Conservation (phyloP, 2,888 invertebrate genomes). For the Oscheius onirici region DNA sequence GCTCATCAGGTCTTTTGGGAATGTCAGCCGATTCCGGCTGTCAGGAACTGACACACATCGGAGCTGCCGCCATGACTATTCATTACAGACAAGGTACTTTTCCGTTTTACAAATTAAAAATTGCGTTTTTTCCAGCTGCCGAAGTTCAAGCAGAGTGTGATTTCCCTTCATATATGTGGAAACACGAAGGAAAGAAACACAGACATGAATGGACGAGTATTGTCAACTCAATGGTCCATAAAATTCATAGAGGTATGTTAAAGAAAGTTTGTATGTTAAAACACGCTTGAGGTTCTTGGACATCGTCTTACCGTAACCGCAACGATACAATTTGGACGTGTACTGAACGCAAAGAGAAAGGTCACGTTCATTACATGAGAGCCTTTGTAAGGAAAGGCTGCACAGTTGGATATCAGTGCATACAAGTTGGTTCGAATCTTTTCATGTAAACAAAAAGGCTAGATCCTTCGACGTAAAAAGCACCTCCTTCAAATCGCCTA, state of each 20-base stretch:
- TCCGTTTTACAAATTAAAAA: neutral
- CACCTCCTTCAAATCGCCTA: constrained; percentile 24
- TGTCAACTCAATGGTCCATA: constrained; percentile 38
- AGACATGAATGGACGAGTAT: constrained; percentile 42
- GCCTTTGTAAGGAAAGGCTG: constrained; percentile 49
- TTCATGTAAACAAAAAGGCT: neutral
- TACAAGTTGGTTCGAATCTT: constrained; percentile 31
- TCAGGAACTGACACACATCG: constrained; percentile 49
- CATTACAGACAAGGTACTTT: constrained; percentile 43
- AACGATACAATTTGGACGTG: constrained; percentile 51
- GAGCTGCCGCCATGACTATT: constrained; percentile 45
- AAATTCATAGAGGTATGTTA: constrained; percentile 25
- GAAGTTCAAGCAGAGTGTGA: constrained; percentile 20
- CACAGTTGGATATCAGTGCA: constrained; percentile 49
- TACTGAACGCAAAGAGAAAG: constrained; percentile 35
- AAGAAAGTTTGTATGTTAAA: too few relatives aligned
- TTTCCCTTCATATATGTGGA: constrained; percentile 31
- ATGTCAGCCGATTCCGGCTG: constrained; percentile 53
- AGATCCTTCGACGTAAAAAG: constrained; percentile 24
- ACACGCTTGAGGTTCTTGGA: constrained; percentile 40
- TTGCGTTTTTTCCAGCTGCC: constrained; percentile 23
- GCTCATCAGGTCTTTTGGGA: constrained; percentile 45
- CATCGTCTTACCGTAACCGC: constrained; percentile 37
- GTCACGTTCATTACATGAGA: constrained; percentile 33
- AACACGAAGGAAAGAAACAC: constrained; percentile 8